A percentile compares a stretch with the other conserved stretches of the same genome.
phyloP scores from a whole-genome alignment of 2,113 vertebrate genomes.

The Oreochromis niloticus region DNA sequence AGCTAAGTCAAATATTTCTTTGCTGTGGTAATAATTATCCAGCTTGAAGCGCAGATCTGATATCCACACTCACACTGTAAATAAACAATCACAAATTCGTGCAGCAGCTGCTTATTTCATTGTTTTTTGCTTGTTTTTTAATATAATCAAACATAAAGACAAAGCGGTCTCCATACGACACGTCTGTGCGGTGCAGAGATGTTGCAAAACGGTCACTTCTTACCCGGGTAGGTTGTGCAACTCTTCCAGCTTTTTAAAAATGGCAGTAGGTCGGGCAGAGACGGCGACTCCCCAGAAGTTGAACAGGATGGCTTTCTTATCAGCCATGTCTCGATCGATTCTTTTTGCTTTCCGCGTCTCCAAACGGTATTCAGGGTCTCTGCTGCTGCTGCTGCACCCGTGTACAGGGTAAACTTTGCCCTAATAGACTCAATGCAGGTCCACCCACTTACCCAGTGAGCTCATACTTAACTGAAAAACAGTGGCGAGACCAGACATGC shows the following conservation, averaged over 20 bases:
- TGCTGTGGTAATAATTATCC: background rate
- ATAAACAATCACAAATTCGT: background rate
- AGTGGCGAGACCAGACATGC: rapidly evolving
- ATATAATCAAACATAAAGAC: background rate
- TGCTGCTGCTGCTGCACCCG: background rate
- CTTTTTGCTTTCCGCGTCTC: background rate
- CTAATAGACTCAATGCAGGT: background rate
- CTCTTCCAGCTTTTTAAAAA: slow-evolving; percentile 18
- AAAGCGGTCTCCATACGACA: background rate
- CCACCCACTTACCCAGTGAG: background rate
- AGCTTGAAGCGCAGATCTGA: background rate
- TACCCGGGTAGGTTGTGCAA: slow-evolving; percentile 24
- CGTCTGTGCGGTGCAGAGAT: background rate
- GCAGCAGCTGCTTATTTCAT: background rate
- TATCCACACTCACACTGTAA: background rate
- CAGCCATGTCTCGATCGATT: background rate
- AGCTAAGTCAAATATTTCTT: background rate
- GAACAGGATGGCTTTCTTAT: slow-evolving; percentile 29
- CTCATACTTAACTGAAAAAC: background rate
- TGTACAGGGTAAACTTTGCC: background rate
- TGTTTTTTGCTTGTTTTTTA: no score
- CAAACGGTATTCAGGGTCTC: background rate
- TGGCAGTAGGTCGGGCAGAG: background rate
- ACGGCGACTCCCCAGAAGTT: slow-evolving; percentile 39
- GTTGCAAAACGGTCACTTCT: background rate